Percentiles rank a stretch among this genome's conserved stretches.
Conservation (phyloP, 2,797 vertebrate genomes). For the Glossophaga mutica region DNA sequence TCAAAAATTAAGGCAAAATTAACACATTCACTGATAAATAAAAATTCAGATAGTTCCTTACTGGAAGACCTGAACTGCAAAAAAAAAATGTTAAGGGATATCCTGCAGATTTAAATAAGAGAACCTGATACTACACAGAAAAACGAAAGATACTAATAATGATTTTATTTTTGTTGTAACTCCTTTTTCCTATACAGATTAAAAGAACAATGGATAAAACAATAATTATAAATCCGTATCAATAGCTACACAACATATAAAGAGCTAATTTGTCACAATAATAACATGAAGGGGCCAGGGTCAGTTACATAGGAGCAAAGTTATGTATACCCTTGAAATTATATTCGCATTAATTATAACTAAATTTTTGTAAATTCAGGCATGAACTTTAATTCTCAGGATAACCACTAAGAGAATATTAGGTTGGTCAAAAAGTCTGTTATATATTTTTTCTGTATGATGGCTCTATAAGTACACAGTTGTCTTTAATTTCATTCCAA, state of each 20-base stretch:
- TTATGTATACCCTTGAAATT: background rate
- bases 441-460: background rate
- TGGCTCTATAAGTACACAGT: background rate
- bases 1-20: background rate
- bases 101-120: background rate
- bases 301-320: background rate
- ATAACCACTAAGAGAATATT: background rate
- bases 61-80: background rate
- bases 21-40: background rate
- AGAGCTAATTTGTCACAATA: background rate
- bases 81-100: background rate
- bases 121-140: background rate
- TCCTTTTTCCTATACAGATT: background rate
- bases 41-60: background rate
- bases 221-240: background rate
- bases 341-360: background rate
- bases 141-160: background rate
- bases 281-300: background rate
- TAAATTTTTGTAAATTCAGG: background rate
- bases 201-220: background rate
- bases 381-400: background rate
- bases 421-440: background rate
- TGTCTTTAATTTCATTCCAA: background rate
- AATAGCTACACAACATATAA: background rate
- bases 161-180: background rate